These are phyloP conservation scores for Tautogolabrus adspersus DNA, from an alignment of 2,113 vertebrate genomes.

Conservation along the genomic window DNA sequence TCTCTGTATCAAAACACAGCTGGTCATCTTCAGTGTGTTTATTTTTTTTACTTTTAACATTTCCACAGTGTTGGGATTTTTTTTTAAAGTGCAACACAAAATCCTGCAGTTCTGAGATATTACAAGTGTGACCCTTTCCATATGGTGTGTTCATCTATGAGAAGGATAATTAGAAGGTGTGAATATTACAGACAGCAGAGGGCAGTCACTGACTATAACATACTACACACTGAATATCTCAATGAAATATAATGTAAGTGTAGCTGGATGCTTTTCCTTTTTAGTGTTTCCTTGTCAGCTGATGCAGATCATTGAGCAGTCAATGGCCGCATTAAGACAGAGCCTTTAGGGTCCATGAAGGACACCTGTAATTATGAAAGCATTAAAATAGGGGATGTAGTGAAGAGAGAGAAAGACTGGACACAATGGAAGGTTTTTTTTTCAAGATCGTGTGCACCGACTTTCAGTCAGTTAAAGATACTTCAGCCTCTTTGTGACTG, in stretches of 20 bases:
- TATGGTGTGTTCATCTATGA: not conserved
- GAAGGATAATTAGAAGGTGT: not conserved
- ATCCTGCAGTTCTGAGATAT: no score
- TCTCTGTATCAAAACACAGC: not conserved
- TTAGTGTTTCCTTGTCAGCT: not conserved
- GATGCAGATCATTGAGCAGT: not conserved
- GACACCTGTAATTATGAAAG: not conserved
- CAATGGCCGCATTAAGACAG: slow-evolving; percentile 1
- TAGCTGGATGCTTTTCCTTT: not conserved
- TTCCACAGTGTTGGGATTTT: no score
- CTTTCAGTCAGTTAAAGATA: not conserved
- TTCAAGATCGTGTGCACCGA: not conserved
- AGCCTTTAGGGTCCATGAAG: slow-evolving; percentile 10
- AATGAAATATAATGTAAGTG: not conserved
- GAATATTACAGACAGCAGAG: slow-evolving; percentile 48
- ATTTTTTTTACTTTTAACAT: no score
- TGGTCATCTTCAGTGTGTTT: not conserved
- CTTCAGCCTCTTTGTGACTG: not conserved
- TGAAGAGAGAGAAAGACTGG: not conserved
- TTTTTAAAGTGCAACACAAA: no score
- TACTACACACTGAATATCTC: not conserved
- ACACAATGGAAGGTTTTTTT: not conserved
- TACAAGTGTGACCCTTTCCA: no score
- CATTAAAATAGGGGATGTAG: not conserved
- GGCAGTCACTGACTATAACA: slow-evolving; percentile 40